A percentile compares a stretch with the other conserved stretches of the same genome.
These are phyloP conservation scores for Keiferia lycopersicella DNA, from an alignment of 2,888 invertebrate genomes.

Conservation along the genomic window DNA sequence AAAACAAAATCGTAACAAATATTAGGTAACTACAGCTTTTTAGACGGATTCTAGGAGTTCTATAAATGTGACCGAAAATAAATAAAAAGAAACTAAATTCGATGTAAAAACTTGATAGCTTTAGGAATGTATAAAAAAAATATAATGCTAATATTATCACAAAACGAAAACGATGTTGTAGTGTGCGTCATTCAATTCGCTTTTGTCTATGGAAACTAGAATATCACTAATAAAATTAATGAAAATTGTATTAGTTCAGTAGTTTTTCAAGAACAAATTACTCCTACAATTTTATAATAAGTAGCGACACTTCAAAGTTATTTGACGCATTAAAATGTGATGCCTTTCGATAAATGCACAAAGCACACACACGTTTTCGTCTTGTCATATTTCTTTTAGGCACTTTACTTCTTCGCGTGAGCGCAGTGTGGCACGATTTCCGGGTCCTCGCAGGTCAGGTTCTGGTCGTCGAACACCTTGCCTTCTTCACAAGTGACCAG, in stretches of 20 bases:
- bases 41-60: neutral
- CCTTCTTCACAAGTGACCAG: slow-evolving; percentile 93
- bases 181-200: neutral
- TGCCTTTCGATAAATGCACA: slow-evolving; percentile 12
- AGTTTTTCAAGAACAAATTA: neutral
- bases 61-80: neutral
- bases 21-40: slow-evolving; percentile 13
- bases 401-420: slow-evolving; percentile 46
- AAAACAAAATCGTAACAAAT: slow-evolving; percentile 24
- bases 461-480: slow-evolving; percentile 91
- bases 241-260: neutral
- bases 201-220: neutral
- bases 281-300: neutral
- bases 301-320: neutral
- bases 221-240: neutral
- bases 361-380: slow-evolving; percentile 48
- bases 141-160: slow-evolving; percentile 40
- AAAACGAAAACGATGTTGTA: slow-evolving; percentile 59
- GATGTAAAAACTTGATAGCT: slow-evolving; percentile 22
- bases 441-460: slow-evolving; percentile 91
- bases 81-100: neutral
- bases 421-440: slow-evolving; percentile 81
- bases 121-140: slow-evolving; percentile 12
- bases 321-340: neutral
- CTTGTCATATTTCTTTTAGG: slow-evolving; percentile 48